Evolutionary conservation across 2,797 vertebrate genomes (phyloP).

Genomic region (Caiman crocodilus): DNA sequence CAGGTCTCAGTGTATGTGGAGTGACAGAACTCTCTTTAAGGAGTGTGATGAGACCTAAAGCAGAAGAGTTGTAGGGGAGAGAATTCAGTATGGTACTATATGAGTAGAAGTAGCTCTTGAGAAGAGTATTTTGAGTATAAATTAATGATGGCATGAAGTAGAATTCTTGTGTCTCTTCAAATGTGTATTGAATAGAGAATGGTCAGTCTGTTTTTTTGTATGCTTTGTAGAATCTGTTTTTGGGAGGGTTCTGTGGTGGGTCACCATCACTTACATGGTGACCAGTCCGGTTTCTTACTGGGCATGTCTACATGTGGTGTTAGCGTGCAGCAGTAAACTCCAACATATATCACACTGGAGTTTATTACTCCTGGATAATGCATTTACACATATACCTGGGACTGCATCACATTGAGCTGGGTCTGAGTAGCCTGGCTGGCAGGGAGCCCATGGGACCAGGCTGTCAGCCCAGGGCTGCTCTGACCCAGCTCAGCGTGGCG

Average conservation of each 20-base stretch:
- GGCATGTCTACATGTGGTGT: too few relatives aligned
- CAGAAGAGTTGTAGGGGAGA: background rate
- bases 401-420: too few relatives aligned
- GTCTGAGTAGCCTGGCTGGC: too few relatives aligned
- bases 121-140: background rate
- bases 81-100: background rate
- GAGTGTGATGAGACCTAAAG: background rate
- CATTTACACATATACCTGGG: too few relatives aligned
- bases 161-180: background rate
- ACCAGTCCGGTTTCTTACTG: background rate
- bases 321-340: too few relatives aligned
- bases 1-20: background rate
- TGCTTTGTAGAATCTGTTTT: fast-evolving
- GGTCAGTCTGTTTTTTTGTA: background rate
- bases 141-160: background rate
- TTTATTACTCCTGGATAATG: too few relatives aligned
- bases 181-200: background rate
- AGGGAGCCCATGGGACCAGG: too few relatives aligned
- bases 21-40: background rate
- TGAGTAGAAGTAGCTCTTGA: background rate
- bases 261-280: fast-evolving
- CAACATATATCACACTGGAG: too few relatives aligned
- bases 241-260: background rate
- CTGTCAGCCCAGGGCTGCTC: too few relatives aligned
- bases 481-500: too few relatives aligned